Base-by-base conservation (phyloP, 2,113 vertebrate genomes). In the Chlorocebus sabaeus region DNA sequence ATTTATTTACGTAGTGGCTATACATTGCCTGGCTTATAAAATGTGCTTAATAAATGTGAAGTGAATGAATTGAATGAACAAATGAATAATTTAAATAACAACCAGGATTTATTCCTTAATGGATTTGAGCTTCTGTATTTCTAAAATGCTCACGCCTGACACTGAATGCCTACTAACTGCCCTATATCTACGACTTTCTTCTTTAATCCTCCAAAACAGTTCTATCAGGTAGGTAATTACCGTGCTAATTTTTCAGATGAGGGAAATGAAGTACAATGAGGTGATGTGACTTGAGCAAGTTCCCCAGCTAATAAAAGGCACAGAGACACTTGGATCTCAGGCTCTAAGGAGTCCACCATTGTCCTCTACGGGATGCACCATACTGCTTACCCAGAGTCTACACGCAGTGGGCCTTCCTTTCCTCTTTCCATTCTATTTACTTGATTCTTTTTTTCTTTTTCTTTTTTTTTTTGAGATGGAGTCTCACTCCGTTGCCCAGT, bases 161-260 rank as follows among this genome's bases (percentile, higher is more conserved):
- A 48, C 4, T 3, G 61, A 43, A 68, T 35, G 57, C 17, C 38
- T 78, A 30, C 40, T 43, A 40, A 45, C 38, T 27, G 11, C 30
- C 94, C 68, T 78, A 1, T 50, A 87, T 25, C 40, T 55, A 32
- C 8, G 11, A 50, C 86, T 52, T 78, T 67, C 14, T 70, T 81
- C 52, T 52, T 40, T 50, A 88, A 84, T 38, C 43, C 70, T 90
- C 30, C 76, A 83, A 84, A 93, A 40, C n/a, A 93, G 59, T 48
- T 88, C 85, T 67, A 18, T 6, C 25, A 87, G 23, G n/a, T 48
- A 67, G 67, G 30, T 4, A 79, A 92, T 94, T 68, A 20, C 16
- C 55, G 82, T 3, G 17, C 6, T 70, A 40, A 72, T 20, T 73
- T 93, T 81, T 52, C 52, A 83, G 81, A 68, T 38, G 32, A 75